phyloP scores from a whole-genome alignment of 2,888 invertebrate species.

The Drosophila setosimentum region DNA sequence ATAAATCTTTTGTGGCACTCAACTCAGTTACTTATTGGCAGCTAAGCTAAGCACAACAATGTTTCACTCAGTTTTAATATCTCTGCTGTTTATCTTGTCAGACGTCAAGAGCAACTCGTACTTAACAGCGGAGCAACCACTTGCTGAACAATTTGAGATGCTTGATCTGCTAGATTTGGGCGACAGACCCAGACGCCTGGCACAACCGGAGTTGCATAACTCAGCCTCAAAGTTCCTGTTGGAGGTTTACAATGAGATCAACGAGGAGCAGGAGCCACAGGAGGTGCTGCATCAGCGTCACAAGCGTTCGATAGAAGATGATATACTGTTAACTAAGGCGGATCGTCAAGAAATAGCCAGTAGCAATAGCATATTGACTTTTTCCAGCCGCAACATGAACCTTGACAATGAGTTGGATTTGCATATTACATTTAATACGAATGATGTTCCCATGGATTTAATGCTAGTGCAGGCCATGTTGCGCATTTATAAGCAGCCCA shows the following conservation, averaged over 20 bases:
- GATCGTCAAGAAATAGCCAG: conserved; percentile 93
- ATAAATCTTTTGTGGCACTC: rapidly evolving
- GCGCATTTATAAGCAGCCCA: conserved; percentile 89
- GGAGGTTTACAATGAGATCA: conserved; percentile 93
- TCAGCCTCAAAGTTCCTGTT: conserved; percentile 92
- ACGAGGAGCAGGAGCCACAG: conserved; percentile 83
- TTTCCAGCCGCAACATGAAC: conserved; percentile 87
- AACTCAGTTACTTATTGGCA: conserved; percentile 39
- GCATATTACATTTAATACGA: conserved; percentile 94
- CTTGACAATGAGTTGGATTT: conserved; percentile 26
- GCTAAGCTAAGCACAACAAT: conserved; percentile 12
- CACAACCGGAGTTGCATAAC: conserved; percentile 85
- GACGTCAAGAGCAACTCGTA: conserved; percentile 31
- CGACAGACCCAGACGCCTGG: conserved; percentile 89
- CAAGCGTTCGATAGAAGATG: conserved; percentile 68
- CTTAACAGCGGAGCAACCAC: conserved; percentile 32
- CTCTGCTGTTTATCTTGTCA: conserved; percentile 8
- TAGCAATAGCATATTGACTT: conserved; percentile 97
- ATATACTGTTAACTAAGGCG: conserved; percentile 88
- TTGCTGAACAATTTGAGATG: conserved; percentile 87
- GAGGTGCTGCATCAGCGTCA: conserved; percentile 71
- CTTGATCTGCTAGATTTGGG: conserved; percentile 93
- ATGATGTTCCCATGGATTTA: conserved; percentile 92
- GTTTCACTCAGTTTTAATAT: neutral
- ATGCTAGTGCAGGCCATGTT: conserved; percentile 93